Percentiles rank a stretch among this genome's conserved stretches.
phyloP scores from a whole-genome alignment of 2,888 invertebrate genomes.

The Orgyia antiqua region DNA sequence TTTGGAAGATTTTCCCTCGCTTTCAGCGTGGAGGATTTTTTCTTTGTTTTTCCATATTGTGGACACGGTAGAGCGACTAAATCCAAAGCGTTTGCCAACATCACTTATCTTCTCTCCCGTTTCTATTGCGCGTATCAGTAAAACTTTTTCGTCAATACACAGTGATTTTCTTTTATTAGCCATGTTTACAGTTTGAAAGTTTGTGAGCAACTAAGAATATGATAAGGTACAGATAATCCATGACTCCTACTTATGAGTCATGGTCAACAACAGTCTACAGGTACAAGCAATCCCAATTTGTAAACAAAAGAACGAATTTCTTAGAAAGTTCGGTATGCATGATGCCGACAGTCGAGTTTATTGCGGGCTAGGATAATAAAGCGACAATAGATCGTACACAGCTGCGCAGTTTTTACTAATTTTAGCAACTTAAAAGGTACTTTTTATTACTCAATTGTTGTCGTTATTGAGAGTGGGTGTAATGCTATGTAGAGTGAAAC shows the following conservation, averaged over 20 bases:
- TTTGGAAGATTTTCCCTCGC: background rate
- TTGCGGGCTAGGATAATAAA: constrained; percentile 9
- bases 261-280: constrained; percentile 7
- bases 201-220: constrained; percentile 3
- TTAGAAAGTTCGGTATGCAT: constrained; percentile 10
- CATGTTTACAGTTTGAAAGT: constrained; percentile 11
- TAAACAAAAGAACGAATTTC: constrained; percentile 14
- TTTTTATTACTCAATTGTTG: constrained; percentile 4
- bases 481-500: constrained; percentile 1
- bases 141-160: constrained; percentile 15
- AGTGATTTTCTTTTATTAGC: constrained; percentile 12
- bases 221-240: constrained; percentile 10
- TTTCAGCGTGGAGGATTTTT: background rate
- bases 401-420: constrained; percentile 8
- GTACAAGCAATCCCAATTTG: constrained; percentile 9
- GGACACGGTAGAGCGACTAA: constrained; percentile 11
- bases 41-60: constrained; percentile 1
- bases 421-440: constrained; percentile 6
- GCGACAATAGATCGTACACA: constrained; percentile 10
- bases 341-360: constrained; percentile 9
- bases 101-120: constrained; percentile 16
- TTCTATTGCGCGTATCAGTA: constrained; percentile 17
- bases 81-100: constrained; percentile 12
- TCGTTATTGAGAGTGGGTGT: constrained; percentile 1
- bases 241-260: constrained; percentile 14